Base-by-base conservation (phyloP, 2,113 vertebrate genomes). In the Aptenodytes patagonicus region DNA sequence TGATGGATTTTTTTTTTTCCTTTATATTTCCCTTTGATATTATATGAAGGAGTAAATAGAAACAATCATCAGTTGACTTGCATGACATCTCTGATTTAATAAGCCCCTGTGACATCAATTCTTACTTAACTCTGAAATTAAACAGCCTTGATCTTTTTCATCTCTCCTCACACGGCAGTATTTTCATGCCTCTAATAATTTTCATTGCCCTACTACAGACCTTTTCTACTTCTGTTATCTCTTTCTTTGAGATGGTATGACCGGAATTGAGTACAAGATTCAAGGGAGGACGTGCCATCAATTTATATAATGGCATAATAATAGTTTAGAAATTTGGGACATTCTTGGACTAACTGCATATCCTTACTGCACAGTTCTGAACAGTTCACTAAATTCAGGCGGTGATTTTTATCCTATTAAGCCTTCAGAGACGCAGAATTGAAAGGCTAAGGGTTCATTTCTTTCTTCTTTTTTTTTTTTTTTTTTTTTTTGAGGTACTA, bases 231-330 rank as follows among this genome's bases (percentile, higher is more conserved):
- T 81, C 42, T 36, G 7, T 86, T 94, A 38, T 76, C 66, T 61
- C 70, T 83, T 83, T 79, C 60, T 93, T 84, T 78, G 76, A 75
- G 64, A 51, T 62, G 19, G 5, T 40, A 49, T 60, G n/a, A 81
- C n/a, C 92, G 84, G 47, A 78, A 81, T 0, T 71, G 76, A 94
- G 32, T 19, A 61, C 0, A 4, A 69, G 62, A 92, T 79, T 90
- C 82, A 83, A 78, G 47, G 13, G 42, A 78, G 95, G 57, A 82
- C 1, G 0, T 75, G 60, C 24, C 42, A 96, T 78, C 79, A 75
- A 90, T 95, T 93, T 92, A 58, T 92, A 89, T 94, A 96, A 94
- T 96, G 42, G 17, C 29, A 77, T 93, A 95, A 95, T 90, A 78
- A 86, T 75, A 87, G 55, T 75, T 92, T 78, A 89, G 46, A 44